Base-by-base conservation (phyloP, 1,140 invertebrate species). In the Monomorium pharaonis region DNA sequence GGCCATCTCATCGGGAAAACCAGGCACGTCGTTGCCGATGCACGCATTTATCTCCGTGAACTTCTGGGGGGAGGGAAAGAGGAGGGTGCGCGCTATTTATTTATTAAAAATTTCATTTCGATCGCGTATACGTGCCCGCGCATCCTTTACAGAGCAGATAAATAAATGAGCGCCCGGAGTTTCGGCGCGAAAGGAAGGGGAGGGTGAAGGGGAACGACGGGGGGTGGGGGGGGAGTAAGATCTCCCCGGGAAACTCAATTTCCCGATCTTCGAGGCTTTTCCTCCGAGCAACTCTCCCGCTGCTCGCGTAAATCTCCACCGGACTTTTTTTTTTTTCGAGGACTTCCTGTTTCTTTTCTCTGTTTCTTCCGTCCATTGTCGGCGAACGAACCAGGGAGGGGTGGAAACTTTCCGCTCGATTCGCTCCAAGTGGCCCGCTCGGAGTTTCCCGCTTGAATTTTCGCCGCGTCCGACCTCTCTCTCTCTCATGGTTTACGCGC, bases 81-180 rank as follows among this genome's bases (percentile, higher is more conserved):
- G n/a, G n/a, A n/a, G n/a, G n/a, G 76, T 7, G 67, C 51, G 65
- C 51, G 78, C 78, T 83, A 83, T 83, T 83, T 83, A 83, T 83
- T 83, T 83, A 83, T 83, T 83, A 74, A 83, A 83, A 83, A 83
- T 83, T 83, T 83, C 65, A 83, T 83, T 74, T 74, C 51, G 78
- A 83, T 83, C 78, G 78, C 65, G 67, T 58, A n/a, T n/a, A 74
- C 78, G 78, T 74, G 78, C 51, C 44, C 0, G 78, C 78, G 78
- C 78, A 83, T 81, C 65, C 67, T 51, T 72, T 27, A 67, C 18
- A 30, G 37, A 7, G n/a, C n/a, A 60, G 78, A 83, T 83, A 83
- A 83, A 83, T 83, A 83, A 74, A 83, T 74, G 67, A 83, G 16
- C 67, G 37, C 33, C n/a, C 14, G 4, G n/a, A 72, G 16, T 47